Evolutionary conservation across 2,113 vertebrate species (phyloP).

Genomic region (Seriola dumerili): DNA sequence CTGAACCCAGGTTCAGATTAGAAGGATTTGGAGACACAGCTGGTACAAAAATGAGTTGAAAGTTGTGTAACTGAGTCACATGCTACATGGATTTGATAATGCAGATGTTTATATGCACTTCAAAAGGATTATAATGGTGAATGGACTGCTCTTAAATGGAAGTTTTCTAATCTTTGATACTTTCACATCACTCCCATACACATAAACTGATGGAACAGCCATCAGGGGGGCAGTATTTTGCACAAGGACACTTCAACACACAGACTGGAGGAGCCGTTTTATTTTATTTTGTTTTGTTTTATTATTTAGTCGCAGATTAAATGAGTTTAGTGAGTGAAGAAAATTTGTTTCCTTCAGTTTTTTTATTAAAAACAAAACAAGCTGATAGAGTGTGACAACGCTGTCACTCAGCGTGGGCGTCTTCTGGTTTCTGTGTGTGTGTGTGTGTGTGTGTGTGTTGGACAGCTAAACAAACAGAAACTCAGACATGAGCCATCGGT

Average conservation of each 20-base stretch:
- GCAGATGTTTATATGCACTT: too few relatives aligned
- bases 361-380: constrained; percentile 31
- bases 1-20: not conserved
- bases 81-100: too few relatives aligned
- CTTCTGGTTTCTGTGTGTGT: not conserved
- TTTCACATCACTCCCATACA: too few relatives aligned
- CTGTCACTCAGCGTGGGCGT: constrained; percentile 40
- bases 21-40: not conserved
- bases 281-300: not conserved
- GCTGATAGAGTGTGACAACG: constrained; percentile 14
- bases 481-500: constrained; percentile 48
- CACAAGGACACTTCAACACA: too few relatives aligned
- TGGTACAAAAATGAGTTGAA: not conserved
- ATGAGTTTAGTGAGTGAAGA: not conserved
- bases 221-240: too few relatives aligned
- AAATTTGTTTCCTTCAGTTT: constrained; percentile 21
- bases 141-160: too few relatives aligned
- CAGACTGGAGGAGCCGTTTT: not conserved
- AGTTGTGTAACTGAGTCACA: not conserved
- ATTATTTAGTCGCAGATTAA: not conserved
- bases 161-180: too few relatives aligned
- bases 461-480: constrained; percentile 41
- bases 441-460: not conserved
- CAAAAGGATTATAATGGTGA: too few relatives aligned
- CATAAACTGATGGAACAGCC: too few relatives aligned